Evolutionary conservation across 2,113 vertebrate genomes (phyloP), one percentile per base, ranked within the genome.

Genomic region (Bubo blakistoni): DNA sequence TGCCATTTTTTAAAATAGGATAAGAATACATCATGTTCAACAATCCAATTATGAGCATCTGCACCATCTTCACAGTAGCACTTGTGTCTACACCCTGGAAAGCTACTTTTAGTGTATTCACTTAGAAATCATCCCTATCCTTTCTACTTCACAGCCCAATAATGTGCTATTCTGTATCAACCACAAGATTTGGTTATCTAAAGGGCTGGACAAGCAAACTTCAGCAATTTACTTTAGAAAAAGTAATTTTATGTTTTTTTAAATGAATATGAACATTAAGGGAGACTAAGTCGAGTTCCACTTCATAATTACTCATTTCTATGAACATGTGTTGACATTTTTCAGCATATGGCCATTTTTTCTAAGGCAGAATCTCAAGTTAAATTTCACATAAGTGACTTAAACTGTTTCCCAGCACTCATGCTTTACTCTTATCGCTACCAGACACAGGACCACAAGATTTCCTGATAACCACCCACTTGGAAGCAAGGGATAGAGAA

Each of bases 241-340:
- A 88, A 71, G 42, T 59, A 51, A 55, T 76, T 87, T 51, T 55
- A 36, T 19, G 10, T 8, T 0, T 81, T 90, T 71, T 61, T 18
- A 66, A 81, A 58, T 34, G 5, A 85, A 61, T 55, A 46, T 9
- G 66, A 94, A 42, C 14, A 46, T 21, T 38, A 80, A 67, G 6
- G 21, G 29, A 93, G 51, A 74, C 30, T 55, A 88, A 93, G 69
- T 74, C 83, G 87, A 94, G 63, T 58, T 90, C 82, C 38, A 90
- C 44, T 95, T 81, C 77, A 65, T 54, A 94, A 94, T 88, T 93
- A 96, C 73, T 96, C 95, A 89, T 76, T 81, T 81, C 69, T 81
- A 32, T 55, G 80, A 94, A 65, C 90, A 94, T 79, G 65, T 96
- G 90, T 54, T 97, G 94, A 92, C 86, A 96, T 96, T 97, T 96